Base-by-base conservation (phyloP, 1,140 invertebrate genomes). In the Teleopsis dalmanni region DNA sequence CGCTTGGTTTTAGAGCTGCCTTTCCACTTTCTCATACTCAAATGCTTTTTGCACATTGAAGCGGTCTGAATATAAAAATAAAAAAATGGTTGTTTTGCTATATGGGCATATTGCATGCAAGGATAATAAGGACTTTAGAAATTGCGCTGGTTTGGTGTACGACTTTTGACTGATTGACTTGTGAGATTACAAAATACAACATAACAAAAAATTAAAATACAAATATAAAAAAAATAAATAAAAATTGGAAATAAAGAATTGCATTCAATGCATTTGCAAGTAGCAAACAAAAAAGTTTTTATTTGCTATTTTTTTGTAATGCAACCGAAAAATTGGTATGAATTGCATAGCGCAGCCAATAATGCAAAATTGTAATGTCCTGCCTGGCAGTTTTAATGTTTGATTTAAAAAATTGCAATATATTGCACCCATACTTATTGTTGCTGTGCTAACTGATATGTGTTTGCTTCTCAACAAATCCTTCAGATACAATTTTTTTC, bases 211-310 rank as follows among this genome's bases (percentile, higher is more conserved):
- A 7, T 8, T 29, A 29, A 25, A 43, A 43, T 43, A 27, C 41
- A 43, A 31, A 27, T 3, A 43, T 29, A 42, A 27, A 9, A 42
- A 42, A 43, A 31, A 27, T 3, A 43, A 43, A 42, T 42, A 9
- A 42, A 42, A 42, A 43, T n/a, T 31, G 41, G 31, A 42, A 43
- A 43, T 43, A 16, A 25, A 25, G 26, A 43, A 43, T 43, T 43
- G 41, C 41, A 43, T 43, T 31, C 41, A 43, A n/a, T 40, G 37
- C 21, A 40, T 40, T n/a, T 40, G 37, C 19, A 40, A 43, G 31
- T 21, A 16, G 21, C 26, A 25, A 8, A 31, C 41, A 19, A 29
- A 43, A 43, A 43, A 27, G 27, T 43, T 19, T 29, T 43, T 43
- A 43, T 43, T 43, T 31, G 41, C 27, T 29, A 43, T 43, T 43